Conservation (phyloP, 2,113 vertebrate genomes). For the Hiodon alosoides region DNA sequence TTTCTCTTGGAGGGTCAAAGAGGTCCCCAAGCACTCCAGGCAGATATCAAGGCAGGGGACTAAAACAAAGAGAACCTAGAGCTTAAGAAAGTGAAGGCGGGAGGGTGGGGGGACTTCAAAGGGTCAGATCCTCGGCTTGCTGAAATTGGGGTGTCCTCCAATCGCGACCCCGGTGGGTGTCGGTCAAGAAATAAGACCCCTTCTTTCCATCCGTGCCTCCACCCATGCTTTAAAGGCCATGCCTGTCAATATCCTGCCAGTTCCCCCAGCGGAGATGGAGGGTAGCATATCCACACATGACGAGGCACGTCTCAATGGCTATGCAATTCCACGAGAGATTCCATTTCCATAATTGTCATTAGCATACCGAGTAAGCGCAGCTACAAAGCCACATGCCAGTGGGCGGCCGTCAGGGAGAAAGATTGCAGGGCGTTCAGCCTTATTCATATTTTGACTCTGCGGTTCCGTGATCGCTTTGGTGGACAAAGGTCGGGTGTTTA, state of each 20-base stretch:
- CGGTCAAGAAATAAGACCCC: constrained; percentile 35
- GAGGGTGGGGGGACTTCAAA: constrained; percentile 19
- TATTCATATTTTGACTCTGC: constrained; percentile 11
- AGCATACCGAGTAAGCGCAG: constrained; percentile 37
- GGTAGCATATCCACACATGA: constrained; percentile 30
- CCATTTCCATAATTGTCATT: constrained; percentile 49
- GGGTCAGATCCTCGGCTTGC: constrained; percentile 32
- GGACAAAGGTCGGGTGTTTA: not conserved
- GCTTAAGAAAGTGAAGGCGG: not conserved
- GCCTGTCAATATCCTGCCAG: constrained; percentile 30
- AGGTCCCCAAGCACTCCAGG: not conserved
- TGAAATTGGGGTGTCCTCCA: constrained; percentile 20
- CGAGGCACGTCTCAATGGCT: constrained; percentile 18
- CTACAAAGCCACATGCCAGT: constrained; percentile 44
- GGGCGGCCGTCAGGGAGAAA: constrained; percentile 18
- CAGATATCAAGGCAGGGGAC: not conserved
- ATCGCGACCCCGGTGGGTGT: constrained; percentile 46
- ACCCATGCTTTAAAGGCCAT: constrained; percentile 35
- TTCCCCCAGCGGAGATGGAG: constrained; percentile 32
- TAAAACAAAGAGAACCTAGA: not conserved
- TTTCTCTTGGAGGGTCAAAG: not conserved
- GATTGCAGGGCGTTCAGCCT: not conserved
- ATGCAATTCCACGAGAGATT: not conserved
- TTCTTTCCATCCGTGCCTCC: constrained; percentile 38
- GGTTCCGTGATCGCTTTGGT: not conserved